Percentiles rank a stretch among this genome's conserved stretches.
Evolutionary conservation across 2,113 vertebrate species (phyloP).

Genomic region (Cynoglossus semilaevis): DNA sequence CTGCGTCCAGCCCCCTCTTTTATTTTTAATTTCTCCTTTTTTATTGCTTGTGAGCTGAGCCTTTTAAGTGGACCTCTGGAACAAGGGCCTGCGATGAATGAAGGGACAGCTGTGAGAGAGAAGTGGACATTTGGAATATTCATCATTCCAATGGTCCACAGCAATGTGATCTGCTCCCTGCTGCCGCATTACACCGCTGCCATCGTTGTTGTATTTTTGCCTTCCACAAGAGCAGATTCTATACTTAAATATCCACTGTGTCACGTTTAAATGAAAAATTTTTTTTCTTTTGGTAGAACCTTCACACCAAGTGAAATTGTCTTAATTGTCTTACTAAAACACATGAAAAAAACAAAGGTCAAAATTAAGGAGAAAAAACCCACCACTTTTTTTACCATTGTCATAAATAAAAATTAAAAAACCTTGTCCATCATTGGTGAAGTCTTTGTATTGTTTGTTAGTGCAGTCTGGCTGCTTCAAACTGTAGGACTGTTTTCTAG

Average conservation of each 20-base stretch:
- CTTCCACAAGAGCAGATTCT: conserved; percentile 3
- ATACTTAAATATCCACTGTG: neutral
- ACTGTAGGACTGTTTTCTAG: too few relatives aligned
- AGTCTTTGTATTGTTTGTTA: too few relatives aligned
- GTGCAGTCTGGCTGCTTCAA: too few relatives aligned
- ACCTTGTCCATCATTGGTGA: too few relatives aligned
- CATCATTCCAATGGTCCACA: conserved; percentile 62
- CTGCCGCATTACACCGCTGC: conserved; percentile 43
- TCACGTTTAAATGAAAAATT: too few relatives aligned
- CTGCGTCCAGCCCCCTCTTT: conserved; percentile 55
- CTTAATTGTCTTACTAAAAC: too few relatives aligned
- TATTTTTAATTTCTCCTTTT: conserved; percentile 71
- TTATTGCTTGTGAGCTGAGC: conserved; percentile 63
- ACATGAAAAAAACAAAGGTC: too few relatives aligned
- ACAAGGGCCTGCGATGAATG: conserved; percentile 57
- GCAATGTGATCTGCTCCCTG: conserved; percentile 45
- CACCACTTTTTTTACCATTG: too few relatives aligned
- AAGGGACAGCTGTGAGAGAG: conserved; percentile 71
- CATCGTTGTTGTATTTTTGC: conserved; percentile 20
- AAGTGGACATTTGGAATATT: conserved; percentile 71
- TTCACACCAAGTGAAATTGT: too few relatives aligned
- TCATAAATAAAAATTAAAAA: too few relatives aligned
- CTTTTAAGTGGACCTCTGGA: conserved; percentile 68
- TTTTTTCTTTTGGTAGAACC: too few relatives aligned
- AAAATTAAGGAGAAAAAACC: too few relatives aligned